Percentiles rank a stretch among this genome's conserved stretches.
These are phyloP conservation scores for Calyptomena viridis DNA, from an alignment of 2,113 vertebrate species.

Conservation along the genomic window DNA sequence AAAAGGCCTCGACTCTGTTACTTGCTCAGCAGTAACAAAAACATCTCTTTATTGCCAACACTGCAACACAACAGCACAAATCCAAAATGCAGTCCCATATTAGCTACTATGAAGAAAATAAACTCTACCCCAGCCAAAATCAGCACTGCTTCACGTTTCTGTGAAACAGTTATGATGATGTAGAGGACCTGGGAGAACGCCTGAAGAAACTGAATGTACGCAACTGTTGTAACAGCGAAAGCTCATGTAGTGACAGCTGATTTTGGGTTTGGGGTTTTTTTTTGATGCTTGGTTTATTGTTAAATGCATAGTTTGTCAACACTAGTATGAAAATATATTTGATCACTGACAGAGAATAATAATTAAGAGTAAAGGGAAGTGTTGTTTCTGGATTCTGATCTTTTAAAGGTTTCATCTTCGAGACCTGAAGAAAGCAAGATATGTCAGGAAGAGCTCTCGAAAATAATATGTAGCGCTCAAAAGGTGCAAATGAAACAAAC, in stretches of 20 bases:
- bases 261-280: background rate
- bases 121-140: background rate
- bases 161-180: background rate
- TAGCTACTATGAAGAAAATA: background rate
- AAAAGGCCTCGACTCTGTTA: background rate
- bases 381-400: background rate
- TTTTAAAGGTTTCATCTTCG: slow-evolving; percentile 85
- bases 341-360: background rate
- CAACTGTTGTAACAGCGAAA: background rate
- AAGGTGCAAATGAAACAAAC: slow-evolving; percentile 92
- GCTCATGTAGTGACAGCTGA: background rate
- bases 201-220: background rate
- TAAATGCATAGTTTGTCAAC: background rate
- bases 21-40: background rate
- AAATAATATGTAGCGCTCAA: slow-evolving; percentile 89
- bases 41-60: background rate
- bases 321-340: background rate
- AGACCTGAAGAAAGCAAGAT: slow-evolving; percentile 92
- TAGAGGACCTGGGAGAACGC: background rate
- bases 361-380: background rate
- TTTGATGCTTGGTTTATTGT: background rate
- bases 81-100: rapidly evolving
- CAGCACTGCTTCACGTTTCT: background rate
- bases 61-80: background rate
- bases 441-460: slow-evolving; percentile 88